Percentiles rank a stretch among this genome's conserved stretches.
These are phyloP conservation scores for Myiothlypis coronata DNA, from an alignment of 2,797 vertebrate genomes.

Conservation along the genomic window DNA sequence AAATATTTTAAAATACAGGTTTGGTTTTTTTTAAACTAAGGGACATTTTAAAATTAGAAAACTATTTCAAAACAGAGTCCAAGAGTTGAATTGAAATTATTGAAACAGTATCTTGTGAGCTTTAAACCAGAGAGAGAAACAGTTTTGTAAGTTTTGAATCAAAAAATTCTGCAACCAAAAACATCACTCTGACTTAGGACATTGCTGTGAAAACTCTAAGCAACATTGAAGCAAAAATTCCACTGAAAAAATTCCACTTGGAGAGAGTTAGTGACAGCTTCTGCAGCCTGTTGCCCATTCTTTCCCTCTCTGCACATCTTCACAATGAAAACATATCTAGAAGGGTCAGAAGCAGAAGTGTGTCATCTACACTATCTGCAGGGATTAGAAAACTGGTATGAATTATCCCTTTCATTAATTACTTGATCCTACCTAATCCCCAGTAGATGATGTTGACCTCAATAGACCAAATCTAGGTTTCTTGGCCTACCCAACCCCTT, in stretches of 20 bases:
- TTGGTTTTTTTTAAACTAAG: background rate
- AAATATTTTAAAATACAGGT: background rate
- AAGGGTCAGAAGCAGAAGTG: background rate
- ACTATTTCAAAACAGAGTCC: background rate
- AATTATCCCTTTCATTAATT: constrained; percentile 55
- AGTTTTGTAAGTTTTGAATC: background rate
- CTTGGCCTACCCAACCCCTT: background rate
- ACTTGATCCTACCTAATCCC: constrained; percentile 38
- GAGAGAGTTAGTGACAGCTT: fast-evolving
- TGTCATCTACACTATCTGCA: background rate
- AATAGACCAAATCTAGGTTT: constrained; percentile 29
- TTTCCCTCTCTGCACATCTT: background rate
- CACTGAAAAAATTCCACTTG: background rate
- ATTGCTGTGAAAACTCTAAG: background rate
- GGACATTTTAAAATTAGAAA: background rate
- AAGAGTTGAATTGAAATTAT: background rate
- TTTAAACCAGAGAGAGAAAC: background rate
- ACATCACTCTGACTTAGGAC: background rate
- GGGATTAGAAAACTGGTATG: constrained; percentile 30
- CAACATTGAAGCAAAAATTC: background rate
- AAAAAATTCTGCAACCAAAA: background rate
- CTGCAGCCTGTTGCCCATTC: background rate
- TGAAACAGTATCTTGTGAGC: background rate
- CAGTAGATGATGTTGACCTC: constrained; percentile 16
- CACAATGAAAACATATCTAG: background rate